Evolutionary conservation across 2,888 invertebrate species (phyloP), one percentile per base, ranked within the genome.

Genomic region (Tachina grossa): DNA sequence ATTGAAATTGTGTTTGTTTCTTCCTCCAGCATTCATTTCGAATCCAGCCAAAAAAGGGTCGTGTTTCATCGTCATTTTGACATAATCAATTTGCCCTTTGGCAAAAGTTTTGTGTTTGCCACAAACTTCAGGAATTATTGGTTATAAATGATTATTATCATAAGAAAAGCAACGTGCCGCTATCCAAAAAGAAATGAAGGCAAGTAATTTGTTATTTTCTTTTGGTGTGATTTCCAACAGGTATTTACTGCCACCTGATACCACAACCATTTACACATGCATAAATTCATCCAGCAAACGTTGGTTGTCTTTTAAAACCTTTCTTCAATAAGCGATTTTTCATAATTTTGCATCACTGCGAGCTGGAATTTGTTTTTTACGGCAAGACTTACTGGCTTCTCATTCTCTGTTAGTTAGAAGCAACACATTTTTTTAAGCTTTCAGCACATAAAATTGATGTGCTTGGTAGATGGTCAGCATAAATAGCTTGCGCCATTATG

Each of bases 141-240:
- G 19, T 61, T 39, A 51, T 13, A 19, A 19, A 74, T 19, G 13
- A 59, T 57, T 45, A 47, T 47, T 57, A 76, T 66, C 66, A 47
- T 9, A 45, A 45, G 6, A 31, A 43, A 41, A 53, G 51, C 45
- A 66, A 66, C 16, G 51, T 13, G 57, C 57, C 39, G 41, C 39
- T 19, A 9, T 41, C 9, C 11, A 31, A 31, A 22, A 9, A 2
- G 39, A 31, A 41, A 43, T 55, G 45, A 55, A 19, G 69, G 51
- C 66, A 68, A 78, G 68, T 61, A 74, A 78, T 74, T 83, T 78
- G 66, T 72, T 61, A 43, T 71, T 77, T 61, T 10, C 51, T 74
- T 51, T 49, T 74, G 78, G 78, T 78, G 74, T 83, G 74, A 83
- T 78, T 69, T 83, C 74, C 78, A 83, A 78, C 78, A 83, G 74